Base-by-base conservation (phyloP, 2,888 invertebrate genomes). In the Nowickia ferox region DNA sequence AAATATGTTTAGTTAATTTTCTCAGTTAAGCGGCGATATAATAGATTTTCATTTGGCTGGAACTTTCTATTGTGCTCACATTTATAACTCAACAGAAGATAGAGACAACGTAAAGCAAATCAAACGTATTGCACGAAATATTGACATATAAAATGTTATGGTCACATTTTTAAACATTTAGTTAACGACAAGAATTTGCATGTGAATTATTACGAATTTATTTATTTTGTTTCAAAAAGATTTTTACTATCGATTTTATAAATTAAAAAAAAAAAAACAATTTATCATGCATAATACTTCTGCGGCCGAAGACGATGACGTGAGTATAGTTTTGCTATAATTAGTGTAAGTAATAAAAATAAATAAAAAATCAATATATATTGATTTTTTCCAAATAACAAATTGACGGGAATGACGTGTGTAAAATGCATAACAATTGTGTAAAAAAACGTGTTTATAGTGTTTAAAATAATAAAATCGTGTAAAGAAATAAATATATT, bases 111-210 rank as follows among this genome's bases (percentile, higher is more conserved):
- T 10, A 61, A 48, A 59, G 30, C 4, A 13, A 63, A 30, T 30
- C 30, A 30, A 30, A 30, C 30, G 30, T 30, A 30, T 4, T 38
- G n/a, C 51, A 68, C 55, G 57, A 42, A 65, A 55, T 68, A 85
- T 77, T 76, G 81, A 69, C 77, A 85, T 81, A 85, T 85, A 82
- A 85, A 85, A 75, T 81, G 74, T 85, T 85, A 82, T 78, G 68
- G 74, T 72, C 69, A 63, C 66, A 63, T 65, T 69, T 68, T 65
- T 19, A 13, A 63, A 55, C 48, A 42, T 85, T 85, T 75, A 82
- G 85, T 85, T 71, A 68, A 53, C 68, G 55, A 69, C 48, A 48
- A 81, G 81, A 81, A 81, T 74, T 85, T 68, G 84, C 72, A 44
- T 81, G 84, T 77, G 80, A 66, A 72, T 68, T 80, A 66, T 84